Conservation (phyloP, 2,797 vertebrate species). For the Acanthornis magna region DNA sequence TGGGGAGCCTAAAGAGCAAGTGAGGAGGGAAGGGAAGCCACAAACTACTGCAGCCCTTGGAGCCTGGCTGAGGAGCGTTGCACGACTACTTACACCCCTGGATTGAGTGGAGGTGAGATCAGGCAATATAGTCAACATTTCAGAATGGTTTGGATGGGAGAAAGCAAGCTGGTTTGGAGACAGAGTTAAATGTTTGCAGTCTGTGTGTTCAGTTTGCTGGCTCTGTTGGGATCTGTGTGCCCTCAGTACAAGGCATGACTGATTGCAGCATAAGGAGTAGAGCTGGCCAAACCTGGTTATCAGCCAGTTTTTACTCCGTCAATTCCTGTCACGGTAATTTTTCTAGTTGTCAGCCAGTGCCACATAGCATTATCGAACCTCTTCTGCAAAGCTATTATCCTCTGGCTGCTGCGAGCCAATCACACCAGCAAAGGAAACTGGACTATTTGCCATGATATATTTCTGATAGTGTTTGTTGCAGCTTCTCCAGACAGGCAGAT, state of each 20-base stretch:
- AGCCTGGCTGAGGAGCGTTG: neutral
- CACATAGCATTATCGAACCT: neutral
- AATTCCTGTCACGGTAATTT: neutral
- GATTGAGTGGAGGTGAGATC: rapidly evolving
- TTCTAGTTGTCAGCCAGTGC: neutral
- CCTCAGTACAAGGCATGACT: neutral
- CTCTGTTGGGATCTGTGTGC: neutral
- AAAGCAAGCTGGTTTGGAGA: neutral
- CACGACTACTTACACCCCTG: neutral
- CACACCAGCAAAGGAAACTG: neutral
- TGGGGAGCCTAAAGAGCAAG: constrained; percentile 2
- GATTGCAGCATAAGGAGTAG: neutral
- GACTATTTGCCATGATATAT: neutral
- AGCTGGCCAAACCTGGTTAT: neutral
- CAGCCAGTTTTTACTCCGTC: neutral
- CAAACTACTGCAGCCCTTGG: neutral
- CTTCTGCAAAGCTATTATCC: neutral
- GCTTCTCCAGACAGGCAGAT: neutral
- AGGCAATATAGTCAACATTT: neutral
- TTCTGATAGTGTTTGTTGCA: neutral
- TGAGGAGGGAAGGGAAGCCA: constrained; percentile 21
- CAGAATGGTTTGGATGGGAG: neutral
- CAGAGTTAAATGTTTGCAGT: neutral
- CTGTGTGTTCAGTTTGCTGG: neutral
- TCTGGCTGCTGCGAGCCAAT: neutral